Base-by-base conservation (phyloP, 2,797 vertebrate genomes). In the Myotis pilosus region DNA sequence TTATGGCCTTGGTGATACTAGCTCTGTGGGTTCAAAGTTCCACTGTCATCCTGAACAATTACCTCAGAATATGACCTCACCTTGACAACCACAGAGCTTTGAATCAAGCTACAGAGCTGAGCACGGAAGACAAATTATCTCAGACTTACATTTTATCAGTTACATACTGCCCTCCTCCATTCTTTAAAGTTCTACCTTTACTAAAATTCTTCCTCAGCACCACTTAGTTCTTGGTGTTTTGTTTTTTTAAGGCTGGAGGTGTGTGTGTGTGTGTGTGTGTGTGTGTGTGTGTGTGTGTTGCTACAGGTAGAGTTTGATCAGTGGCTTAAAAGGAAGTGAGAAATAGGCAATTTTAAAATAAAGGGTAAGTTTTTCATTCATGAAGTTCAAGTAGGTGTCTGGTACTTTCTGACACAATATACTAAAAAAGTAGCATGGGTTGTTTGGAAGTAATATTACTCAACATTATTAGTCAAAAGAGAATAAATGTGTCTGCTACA, bases 1-100 rank as follows among this genome's bases (percentile, higher is more conserved):
- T 1, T 11, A 60, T 2, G 1, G 0, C 41, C 8, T 84, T 0
- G 0, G 5, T 51, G 47, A 20, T 4, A 1, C 12, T 8, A 36
- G 5, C n/a, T 33, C 25, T 41, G 47, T 22, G 60, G n/a, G 22
- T 28, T 75, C 69, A 47, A 81, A 93, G 60, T 62, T n/a, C 19
- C 25, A 4, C 11, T 7, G 33, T 62, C 8, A 16, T 12, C 15
- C 44, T n/a, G 23, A 76, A 36, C 23, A 38, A 62, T 6, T 41
- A 1, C 11, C 1, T 36, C 2, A 12, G 28, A 12, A 1, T 19
- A 17, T 19, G 25, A 20, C 13, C 17, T 53, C 8, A 16, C 44
- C 33, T 41, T 71, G 6, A 25, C 7, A 16, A 51, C 1, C 13
- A 3, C 22, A 0, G 2, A 2, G 1, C 41, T 62, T 11, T 7